phyloP scores from a whole-genome alignment of 2,113 vertebrate genomes.

The Equus quagga region DNA sequence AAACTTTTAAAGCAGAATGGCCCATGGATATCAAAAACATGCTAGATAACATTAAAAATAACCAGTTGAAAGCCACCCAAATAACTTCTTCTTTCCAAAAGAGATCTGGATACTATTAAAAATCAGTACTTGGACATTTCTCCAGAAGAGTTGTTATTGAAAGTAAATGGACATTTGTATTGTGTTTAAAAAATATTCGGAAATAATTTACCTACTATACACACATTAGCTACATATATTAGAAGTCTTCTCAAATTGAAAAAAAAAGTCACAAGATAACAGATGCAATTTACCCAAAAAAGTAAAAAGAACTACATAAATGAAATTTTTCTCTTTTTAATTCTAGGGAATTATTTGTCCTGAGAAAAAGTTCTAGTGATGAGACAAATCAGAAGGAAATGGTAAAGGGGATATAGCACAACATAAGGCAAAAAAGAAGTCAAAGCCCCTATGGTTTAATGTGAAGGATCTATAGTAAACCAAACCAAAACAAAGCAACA shows the following conservation, averaged over 20 bases:
- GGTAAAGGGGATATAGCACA: not conserved
- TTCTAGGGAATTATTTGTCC: conserved; percentile 12
- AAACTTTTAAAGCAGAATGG: conserved; percentile 53
- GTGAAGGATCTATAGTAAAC: not conserved
- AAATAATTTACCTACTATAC: conserved; percentile 49
- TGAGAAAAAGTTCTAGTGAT: not conserved
- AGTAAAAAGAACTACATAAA: not conserved
- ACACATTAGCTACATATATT: not conserved
- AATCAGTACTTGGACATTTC: not conserved
- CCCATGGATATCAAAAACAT: conserved; percentile 1
- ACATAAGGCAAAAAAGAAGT: not conserved
- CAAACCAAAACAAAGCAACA: not conserved
- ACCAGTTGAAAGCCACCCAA: not conserved
- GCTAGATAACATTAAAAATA: conserved; percentile 20
- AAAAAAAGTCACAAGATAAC: not conserved
- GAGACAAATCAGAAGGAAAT: conserved; percentile 4
- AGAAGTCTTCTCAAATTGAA: not conserved
- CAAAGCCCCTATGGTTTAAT: not conserved
- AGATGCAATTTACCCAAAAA: not conserved
- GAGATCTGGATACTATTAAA: conserved; percentile 18
- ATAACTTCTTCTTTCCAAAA: conserved; percentile 43
- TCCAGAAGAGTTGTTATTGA: not conserved
- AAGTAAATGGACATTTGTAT: conserved; percentile 19
- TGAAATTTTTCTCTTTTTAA: not conserved
- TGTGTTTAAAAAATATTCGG: conserved; percentile 5